Conservation (phyloP, 2,888 invertebrate species). For the Nemapogon koenigi region DNA sequence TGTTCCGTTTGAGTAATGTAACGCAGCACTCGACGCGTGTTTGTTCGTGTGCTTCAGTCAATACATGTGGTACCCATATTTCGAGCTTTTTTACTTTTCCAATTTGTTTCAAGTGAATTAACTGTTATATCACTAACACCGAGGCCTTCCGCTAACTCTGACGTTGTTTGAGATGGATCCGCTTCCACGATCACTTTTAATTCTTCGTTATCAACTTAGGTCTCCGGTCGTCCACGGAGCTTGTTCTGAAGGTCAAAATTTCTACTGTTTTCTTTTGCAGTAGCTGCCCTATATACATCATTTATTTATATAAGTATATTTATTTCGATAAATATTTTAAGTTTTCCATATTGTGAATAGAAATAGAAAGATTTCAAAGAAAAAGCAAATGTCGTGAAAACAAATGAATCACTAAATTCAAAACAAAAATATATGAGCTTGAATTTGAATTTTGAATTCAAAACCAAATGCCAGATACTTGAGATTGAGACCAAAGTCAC, state of each 20-base stretch:
- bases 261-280: conserved; percentile 11
- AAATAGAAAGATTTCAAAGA: conserved; percentile 13
- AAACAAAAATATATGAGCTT: too few relatives aligned
- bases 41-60: conserved; percentile 7
- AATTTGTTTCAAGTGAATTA: too few relatives aligned
- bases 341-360: conserved; percentile 15
- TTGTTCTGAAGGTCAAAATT: conserved; percentile 13
- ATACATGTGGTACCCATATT: conserved; percentile 13
- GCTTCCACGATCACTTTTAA: too few relatives aligned
- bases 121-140: conserved; percentile 16
- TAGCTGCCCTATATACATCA: conserved; percentile 5
- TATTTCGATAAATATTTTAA: conserved; percentile 17
- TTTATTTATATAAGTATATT: background rate
- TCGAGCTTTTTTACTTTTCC: too few relatives aligned
- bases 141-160: conserved; percentile 18
- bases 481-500: too few relatives aligned
- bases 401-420: background rate
- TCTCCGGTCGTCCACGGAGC: too few relatives aligned
- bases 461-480: too few relatives aligned
- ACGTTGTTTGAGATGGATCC: too few relatives aligned
- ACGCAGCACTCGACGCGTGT: conserved; percentile 6
- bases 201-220: too few relatives aligned
- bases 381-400: conserved; percentile 1
- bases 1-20: conserved; percentile 14
- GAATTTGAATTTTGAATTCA: too few relatives aligned